Evolutionary conservation across 1,140 invertebrate genomes (phyloP).

Genomic region (Branchinecta lynchi): DNA sequence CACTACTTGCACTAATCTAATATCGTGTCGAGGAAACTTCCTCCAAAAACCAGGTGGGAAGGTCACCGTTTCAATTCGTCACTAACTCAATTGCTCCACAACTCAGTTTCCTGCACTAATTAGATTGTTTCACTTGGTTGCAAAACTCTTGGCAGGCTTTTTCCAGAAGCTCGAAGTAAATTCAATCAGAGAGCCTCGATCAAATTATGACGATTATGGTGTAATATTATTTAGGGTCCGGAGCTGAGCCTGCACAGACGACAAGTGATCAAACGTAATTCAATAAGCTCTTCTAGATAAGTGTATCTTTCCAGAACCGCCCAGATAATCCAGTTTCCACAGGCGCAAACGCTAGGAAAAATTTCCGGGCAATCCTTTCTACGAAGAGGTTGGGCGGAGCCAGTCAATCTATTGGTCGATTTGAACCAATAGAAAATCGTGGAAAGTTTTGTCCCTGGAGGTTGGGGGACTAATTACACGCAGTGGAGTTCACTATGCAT

Average conservation of each 20-base stretch:
- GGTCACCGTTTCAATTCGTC: neutral
- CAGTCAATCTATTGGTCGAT: neutral
- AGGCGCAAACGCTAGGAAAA: slow-evolving; percentile 2
- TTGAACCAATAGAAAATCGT: neutral
- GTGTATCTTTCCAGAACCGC: neutral
- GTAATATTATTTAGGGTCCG: slow-evolving; percentile 7
- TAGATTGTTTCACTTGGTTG: slow-evolving; percentile 7
- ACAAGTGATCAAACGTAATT: slow-evolving; percentile 9
- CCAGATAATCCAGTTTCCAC: neutral
- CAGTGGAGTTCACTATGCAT: neutral
- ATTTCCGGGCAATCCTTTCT: neutral
- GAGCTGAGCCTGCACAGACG: neutral
- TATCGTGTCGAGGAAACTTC: too few species aligned
- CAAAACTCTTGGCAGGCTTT: slow-evolving; percentile 5
- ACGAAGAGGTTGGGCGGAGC: neutral
- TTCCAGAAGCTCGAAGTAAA: neutral
- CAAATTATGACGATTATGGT: slow-evolving; percentile 3
- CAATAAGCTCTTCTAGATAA: neutral
- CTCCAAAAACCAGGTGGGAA: neutral
- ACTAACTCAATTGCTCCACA: neutral
- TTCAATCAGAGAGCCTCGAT: slow-evolving; percentile 2
- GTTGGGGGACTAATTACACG: neutral
- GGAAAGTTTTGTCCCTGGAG: slow-evolving; percentile 4
- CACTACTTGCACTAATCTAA: too few species aligned
- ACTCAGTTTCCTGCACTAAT: neutral